Evolutionary conservation across 2,888 invertebrate species (phyloP).

Genomic region (Pseudococcus jackbeardsleyi): DNA sequence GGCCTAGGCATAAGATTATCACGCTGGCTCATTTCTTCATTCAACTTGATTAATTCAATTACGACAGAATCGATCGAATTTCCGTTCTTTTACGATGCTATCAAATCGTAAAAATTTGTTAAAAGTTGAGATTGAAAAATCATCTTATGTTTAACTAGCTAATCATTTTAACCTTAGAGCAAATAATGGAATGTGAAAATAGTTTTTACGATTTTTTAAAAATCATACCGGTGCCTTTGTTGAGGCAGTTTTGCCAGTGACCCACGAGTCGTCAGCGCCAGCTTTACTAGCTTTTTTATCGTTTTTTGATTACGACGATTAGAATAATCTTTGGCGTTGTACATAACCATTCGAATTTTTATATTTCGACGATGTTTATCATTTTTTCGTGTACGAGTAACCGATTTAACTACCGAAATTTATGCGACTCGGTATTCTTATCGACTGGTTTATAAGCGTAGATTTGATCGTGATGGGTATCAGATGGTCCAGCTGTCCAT

Average conservation of each 20-base stretch:
- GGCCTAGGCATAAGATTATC: too few species aligned
- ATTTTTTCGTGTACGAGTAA: neutral
- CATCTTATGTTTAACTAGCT: neutral
- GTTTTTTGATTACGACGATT: neutral
- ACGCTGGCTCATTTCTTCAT: neutral
- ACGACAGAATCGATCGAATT: neutral
- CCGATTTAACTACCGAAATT: neutral
- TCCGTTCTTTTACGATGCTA: neutral
- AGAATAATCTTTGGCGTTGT: neutral
- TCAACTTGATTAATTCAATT: constrained; percentile 25
- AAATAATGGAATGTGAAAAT: neutral
- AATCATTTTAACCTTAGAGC: neutral
- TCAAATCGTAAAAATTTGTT: constrained; percentile 22
- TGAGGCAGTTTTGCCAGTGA: neutral
- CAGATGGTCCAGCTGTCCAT: neutral
- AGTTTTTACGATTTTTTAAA: neutral
- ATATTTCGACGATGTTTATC: neutral
- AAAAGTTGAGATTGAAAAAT: neutral
- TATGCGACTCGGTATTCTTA: neutral
- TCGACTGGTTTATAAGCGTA: neutral
- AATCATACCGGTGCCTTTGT: constrained; percentile 13
- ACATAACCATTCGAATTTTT: neutral
- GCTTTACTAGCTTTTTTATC: neutral
- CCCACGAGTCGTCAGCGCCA: neutral
- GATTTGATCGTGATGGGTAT: neutral